phyloP scores from a whole-genome alignment of 2,888 invertebrate species.

The Phyllotreta cruciferae region DNA sequence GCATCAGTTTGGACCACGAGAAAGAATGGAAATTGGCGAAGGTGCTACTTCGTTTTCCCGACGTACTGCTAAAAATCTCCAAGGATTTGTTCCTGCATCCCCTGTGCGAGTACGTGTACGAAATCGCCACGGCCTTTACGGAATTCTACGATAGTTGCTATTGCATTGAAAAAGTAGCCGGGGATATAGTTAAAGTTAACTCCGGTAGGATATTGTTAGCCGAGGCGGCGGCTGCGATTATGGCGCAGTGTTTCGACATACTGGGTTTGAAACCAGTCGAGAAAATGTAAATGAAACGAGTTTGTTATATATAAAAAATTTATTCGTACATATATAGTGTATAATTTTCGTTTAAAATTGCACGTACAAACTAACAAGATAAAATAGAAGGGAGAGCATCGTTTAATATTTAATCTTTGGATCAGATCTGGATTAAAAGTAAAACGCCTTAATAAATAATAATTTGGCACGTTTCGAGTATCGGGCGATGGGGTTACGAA shows the following conservation, averaged over 20 bases:
- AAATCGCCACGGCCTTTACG: constrained; percentile 88
- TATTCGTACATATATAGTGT: not conserved
- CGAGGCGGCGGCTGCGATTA: constrained; percentile 88
- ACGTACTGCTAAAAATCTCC: constrained; percentile 81
- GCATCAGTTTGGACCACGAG: constrained; percentile 80
- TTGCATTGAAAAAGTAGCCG: constrained; percentile 91
- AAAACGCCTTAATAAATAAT: constrained; percentile 23
- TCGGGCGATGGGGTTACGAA: constrained; percentile 50
- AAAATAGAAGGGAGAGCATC: not conserved
- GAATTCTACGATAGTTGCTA: constrained; percentile 99
- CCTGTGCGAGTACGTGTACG: constrained; percentile 95
- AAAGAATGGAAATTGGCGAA: constrained; percentile 96
- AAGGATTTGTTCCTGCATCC: constrained; percentile 84
- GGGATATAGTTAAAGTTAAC: constrained; percentile 83
- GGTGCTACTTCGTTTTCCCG: constrained; percentile 84
- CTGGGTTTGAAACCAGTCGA: constrained; percentile 91
- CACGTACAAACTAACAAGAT: not conserved
- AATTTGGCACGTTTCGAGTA: constrained; percentile 31
- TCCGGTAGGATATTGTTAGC: constrained; percentile 87
- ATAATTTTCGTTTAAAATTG: no score
- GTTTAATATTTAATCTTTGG: constrained; percentile 40
- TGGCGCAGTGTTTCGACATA: constrained; percentile 88
- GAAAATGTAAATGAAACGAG: constrained; percentile 76
- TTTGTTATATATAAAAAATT: not conserved
- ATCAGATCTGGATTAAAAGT: constrained; percentile 39